phyloP scores from a whole-genome alignment of 2,797 vertebrate species.

The Austrolebias charrua region DNA sequence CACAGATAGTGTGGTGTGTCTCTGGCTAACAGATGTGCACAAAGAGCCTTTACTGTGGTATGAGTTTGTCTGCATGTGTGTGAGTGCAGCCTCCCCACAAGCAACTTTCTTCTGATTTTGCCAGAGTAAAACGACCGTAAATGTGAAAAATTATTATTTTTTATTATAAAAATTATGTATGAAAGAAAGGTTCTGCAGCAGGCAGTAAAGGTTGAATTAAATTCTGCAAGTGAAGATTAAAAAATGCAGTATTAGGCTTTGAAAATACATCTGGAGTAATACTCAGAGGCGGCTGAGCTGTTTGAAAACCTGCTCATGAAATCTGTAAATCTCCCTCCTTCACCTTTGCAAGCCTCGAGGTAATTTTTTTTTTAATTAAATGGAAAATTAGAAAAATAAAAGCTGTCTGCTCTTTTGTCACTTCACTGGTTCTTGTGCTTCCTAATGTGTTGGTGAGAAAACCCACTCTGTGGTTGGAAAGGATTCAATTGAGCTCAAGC shows the following conservation, averaged over 20 bases:
- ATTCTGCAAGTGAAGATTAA: slow-evolving; percentile 56
- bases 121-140: slow-evolving; percentile 52
- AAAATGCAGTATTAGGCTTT: slow-evolving; percentile 40
- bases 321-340: slow-evolving; percentile 42
- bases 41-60: slow-evolving; percentile 33
- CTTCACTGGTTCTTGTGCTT: slow-evolving; percentile 21
- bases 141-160: slow-evolving; percentile 43
- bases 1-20: slow-evolving; percentile 57
- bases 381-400: slow-evolving; percentile 7
- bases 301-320: slow-evolving; percentile 51
- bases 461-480: slow-evolving; percentile 26
- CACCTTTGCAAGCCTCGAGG: slow-evolving; percentile 7
- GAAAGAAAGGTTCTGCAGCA: slow-evolving; percentile 30
- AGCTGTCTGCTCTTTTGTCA: slow-evolving; percentile 15
- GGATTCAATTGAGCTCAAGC: slow-evolving; percentile 33
- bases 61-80: slow-evolving; percentile 16
- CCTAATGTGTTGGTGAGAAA: slow-evolving; percentile 7
- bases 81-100: slow-evolving; percentile 20
- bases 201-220: slow-evolving; percentile 63
- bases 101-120: slow-evolving; percentile 46
- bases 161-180: slow-evolving; percentile 39
- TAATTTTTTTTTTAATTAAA: too few relatives aligned
- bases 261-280: slow-evolving; percentile 62
- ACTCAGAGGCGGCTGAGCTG: slow-evolving; percentile 43
- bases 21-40: slow-evolving; percentile 65